Conservation (phyloP, 2,888 invertebrate species). For the Caenorhabditis imperialis region DNA sequence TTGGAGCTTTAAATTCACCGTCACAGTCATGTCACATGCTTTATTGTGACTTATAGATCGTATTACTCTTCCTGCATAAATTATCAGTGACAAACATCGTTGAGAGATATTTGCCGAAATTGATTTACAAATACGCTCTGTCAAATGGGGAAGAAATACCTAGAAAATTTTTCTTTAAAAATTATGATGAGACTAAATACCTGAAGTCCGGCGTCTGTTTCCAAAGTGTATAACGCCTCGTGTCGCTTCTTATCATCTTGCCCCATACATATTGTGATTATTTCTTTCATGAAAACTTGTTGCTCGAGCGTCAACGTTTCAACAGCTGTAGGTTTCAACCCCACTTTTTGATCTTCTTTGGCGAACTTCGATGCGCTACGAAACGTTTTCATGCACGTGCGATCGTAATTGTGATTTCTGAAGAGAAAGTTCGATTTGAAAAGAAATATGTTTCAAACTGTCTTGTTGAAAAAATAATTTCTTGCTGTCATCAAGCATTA, state of each 20-base stretch:
- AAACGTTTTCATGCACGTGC: slow-evolving; percentile 33
- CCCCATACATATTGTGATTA: slow-evolving; percentile 64
- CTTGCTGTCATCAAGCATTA: no score
- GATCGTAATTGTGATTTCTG: no score
- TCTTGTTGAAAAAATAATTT: no score
- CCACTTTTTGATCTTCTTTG: slow-evolving; percentile 50
- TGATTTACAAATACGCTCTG: slow-evolving; percentile 39
- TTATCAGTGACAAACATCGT: slow-evolving; percentile 60
- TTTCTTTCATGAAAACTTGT: slow-evolving; percentile 63
- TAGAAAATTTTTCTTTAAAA: background rate
- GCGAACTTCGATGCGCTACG: slow-evolving; percentile 22
- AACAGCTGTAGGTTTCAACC: slow-evolving; percentile 38
- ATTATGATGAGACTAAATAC: slow-evolving; percentile 1
- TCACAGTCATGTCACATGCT: slow-evolving; percentile 52
- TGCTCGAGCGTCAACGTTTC: slow-evolving; percentile 61
- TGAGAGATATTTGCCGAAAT: slow-evolving; percentile 55
- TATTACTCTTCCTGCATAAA: slow-evolving; percentile 62
- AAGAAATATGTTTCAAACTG: no score
- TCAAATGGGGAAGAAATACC: slow-evolving; percentile 17
- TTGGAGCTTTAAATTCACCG: slow-evolving; percentile 37
- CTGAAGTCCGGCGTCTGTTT: slow-evolving; percentile 64
- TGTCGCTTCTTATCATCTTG: slow-evolving; percentile 56
- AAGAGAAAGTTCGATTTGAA: no score
- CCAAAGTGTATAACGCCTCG: slow-evolving; percentile 60
- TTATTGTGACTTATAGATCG: slow-evolving; percentile 55